A percentile compares a stretch with the other conserved stretches of the same genome.
These are phyloP conservation scores for Protobothrops mucrosquamatus DNA, from an alignment of 2,113 vertebrate species.

Conservation along the genomic window DNA sequence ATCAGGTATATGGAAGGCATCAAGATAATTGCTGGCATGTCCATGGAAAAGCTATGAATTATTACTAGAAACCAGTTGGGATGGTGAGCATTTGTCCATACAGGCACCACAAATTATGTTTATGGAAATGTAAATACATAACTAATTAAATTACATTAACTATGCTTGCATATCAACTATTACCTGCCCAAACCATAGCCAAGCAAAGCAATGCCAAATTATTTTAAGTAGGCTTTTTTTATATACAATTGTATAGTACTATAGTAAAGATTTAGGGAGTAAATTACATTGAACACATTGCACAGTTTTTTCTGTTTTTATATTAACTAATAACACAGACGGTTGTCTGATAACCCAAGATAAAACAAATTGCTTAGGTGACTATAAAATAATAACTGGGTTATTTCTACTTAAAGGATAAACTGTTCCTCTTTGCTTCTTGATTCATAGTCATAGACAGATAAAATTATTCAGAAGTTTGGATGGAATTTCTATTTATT, in stretches of 20 bases:
- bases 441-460: conserved; percentile 45
- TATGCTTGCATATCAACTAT: neutral
- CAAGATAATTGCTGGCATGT: neutral
- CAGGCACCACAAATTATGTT: neutral
- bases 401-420: conserved; percentile 31
- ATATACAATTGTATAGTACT: conserved; percentile 18
- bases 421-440: conserved; percentile 25
- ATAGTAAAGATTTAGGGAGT: conserved; percentile 21
- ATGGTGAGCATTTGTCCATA: neutral
- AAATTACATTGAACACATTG: neutral
- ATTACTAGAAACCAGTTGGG: neutral
- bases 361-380: conserved; percentile 35
- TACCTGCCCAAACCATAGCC: conserved; percentile 6
- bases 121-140: neutral
- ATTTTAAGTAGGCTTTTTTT: conserved; percentile 11
- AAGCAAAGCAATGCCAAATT: conserved; percentile 28
- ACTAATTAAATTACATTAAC: neutral
- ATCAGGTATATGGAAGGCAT: neutral
- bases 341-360: conserved; percentile 16
- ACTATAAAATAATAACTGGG: conserved; percentile 14
- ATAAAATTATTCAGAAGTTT: conserved; percentile 44
- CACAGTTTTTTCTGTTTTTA: neutral
- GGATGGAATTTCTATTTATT: conserved; percentile 41
- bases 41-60: neutral
- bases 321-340: conserved; percentile 29